Base-by-base conservation (phyloP, 2,113 vertebrate genomes). In the Tonatia bakeri region DNA sequence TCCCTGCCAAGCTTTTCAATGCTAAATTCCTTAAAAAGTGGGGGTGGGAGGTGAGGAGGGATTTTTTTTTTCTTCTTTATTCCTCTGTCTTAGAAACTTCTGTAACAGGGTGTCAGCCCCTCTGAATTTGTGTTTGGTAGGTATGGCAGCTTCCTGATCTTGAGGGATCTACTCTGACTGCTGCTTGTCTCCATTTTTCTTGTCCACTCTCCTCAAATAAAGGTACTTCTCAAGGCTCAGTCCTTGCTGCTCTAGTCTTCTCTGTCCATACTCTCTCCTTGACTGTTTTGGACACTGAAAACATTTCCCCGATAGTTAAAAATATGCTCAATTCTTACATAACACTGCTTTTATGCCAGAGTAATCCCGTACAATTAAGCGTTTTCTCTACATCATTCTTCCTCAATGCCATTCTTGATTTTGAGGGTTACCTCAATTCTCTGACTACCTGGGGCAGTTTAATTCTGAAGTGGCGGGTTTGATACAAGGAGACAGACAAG, bases 241-340 rank as follows among this genome's bases (percentile, higher is more conserved):
- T 59, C 56, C 13, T 43, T 56, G 28, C 20, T 91, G 45, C 31
- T 93, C 47, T 67, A 67, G 52, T 73, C 50, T 67, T 94, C 69
- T 52, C n/a, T 64, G 14, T 19, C 24, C 52, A 50, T 70, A 77
- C 17, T 43, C 19, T 91, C 84, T 73, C 36, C 86, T 65, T 87
- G 50, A 47, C 20, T 91, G 31, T 61, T 95, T 83, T 43, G 93
- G 70, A 84, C 64, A 84, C 5, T 75, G 40, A 90, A 87, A 87
- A 89, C 26, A 94, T 38, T 87, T 64, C 54, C 92, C 50, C 84
- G n/a, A 77, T 24, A 2, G 12, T 43, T 90, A 94, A 94, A 96
- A 79, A 92, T 80, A 36, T 52, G 47, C 40, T 93, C 26, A 64
- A 72, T 92, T 90, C 17, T 79, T 87, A 79, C 7, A 45, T 67